A percentile compares a stretch with the other conserved stretches of the same genome.
Evolutionary conservation across 2,888 invertebrate species (phyloP).

Genomic region (Temnothorax ravouxi): DNA sequence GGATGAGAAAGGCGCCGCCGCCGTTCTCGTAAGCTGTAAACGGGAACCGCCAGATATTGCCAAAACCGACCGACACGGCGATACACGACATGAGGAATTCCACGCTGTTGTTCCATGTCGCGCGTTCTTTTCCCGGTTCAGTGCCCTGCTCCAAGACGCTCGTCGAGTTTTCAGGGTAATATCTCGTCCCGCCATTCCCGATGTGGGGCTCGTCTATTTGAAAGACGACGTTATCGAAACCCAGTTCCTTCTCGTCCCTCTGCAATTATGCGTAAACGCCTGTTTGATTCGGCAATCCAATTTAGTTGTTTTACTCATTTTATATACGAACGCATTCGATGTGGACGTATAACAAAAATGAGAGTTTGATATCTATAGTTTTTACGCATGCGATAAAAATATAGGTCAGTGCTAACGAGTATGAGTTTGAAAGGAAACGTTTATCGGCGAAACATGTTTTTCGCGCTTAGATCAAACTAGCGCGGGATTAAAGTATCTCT

Average conservation of each 20-base stretch:
- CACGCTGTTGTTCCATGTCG: conserved; percentile 88
- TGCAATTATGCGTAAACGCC: conserved; percentile 4
- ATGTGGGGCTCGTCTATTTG: conserved; percentile 32
- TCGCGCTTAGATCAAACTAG: neutral
- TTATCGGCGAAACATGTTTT: neutral
- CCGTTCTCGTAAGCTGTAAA: conserved; percentile 90
- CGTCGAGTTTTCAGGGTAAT: conserved; percentile 13
- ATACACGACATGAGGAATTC: conserved; percentile 91
- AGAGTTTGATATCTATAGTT: neutral
- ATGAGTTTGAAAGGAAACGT: conserved; percentile 9
- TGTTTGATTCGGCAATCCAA: neutral
- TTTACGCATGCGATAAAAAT: neutral
- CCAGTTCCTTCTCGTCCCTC: conserved; percentile 13
- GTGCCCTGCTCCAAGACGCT: neutral
- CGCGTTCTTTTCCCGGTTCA: conserved; percentile 44
- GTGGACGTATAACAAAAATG: neutral
- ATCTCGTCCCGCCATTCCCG: neutral
- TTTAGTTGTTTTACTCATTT: neutral
- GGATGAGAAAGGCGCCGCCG: conserved; percentile 90
- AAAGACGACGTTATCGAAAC: conserved; percentile 29
- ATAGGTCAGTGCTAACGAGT: neutral
- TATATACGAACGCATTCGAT: neutral
- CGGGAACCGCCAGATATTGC: conserved; percentile 91
- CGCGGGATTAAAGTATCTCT: neutral
- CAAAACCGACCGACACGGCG: conserved; percentile 90